Evolutionary conservation across 1,140 invertebrate genomes (phyloP).

Genomic region (Chrysomallon squamiferum): DNA sequence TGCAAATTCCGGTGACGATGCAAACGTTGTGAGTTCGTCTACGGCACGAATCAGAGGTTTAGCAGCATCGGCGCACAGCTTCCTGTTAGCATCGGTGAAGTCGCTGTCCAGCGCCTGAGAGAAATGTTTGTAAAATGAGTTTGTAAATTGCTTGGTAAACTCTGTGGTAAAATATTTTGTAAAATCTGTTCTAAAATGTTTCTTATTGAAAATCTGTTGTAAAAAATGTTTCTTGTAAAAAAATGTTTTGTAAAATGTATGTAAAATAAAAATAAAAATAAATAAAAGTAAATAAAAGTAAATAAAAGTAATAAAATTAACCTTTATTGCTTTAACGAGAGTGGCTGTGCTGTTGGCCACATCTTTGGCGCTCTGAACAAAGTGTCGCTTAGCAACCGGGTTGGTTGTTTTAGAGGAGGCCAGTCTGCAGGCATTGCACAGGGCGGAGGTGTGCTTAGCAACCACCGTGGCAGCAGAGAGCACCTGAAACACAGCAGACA

Average conservation of each 20-base stretch:
- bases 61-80: constrained; percentile 81
- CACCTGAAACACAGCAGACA: constrained; percentile 69
- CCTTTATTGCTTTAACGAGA: constrained; percentile 94
- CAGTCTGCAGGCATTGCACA: constrained; percentile 92
- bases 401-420: constrained; percentile 92
- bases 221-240: too few relatives aligned
- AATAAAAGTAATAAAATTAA: too few relatives aligned
- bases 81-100: constrained; percentile 76
- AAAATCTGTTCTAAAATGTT: too few relatives aligned
- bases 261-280: too few relatives aligned
- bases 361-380: constrained; percentile 96
- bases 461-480: constrained; percentile 90
- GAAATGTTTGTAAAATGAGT: too few relatives aligned
- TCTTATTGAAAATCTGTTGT: too few relatives aligned
- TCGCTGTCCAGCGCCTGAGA: constrained; percentile 77
- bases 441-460: constrained; percentile 93
- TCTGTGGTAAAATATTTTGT: too few relatives aligned
- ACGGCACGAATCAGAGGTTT: constrained; percentile 88
- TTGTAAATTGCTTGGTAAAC: too few relatives aligned
- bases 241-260: too few relatives aligned
- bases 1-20: constrained; percentile 90
- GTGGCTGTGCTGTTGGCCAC: constrained; percentile 95
- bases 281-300: too few relatives aligned
- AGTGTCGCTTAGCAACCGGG: constrained; percentile 93
- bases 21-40: constrained; percentile 90